Conservation (phyloP, 2,113 vertebrate species). For the Eupsittula cactorum region DNA sequence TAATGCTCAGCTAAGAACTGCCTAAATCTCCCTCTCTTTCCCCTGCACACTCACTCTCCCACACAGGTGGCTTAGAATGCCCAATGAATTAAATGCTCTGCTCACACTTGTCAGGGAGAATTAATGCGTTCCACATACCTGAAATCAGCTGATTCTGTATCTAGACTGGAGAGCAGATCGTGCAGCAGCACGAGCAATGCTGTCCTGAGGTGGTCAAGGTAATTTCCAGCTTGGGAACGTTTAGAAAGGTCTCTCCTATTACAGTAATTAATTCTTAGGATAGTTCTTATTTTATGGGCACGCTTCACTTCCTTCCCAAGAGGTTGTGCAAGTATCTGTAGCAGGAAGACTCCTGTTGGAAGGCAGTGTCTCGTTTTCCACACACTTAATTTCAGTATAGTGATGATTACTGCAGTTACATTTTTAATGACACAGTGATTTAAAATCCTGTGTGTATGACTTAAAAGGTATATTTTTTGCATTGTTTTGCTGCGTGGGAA, state of each 20-base stretch:
- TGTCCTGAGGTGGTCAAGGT: background rate
- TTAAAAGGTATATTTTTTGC: background rate
- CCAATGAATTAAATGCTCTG: constrained; percentile 49
- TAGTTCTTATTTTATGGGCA: background rate
- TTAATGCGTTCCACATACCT: constrained; percentile 19
- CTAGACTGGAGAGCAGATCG: background rate
- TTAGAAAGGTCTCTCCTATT: background rate
- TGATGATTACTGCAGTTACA: background rate
- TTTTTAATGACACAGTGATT: background rate
- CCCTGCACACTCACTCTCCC: background rate
- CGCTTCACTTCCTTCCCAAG: background rate
- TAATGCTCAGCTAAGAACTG: background rate
- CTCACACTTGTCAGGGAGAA: background rate
- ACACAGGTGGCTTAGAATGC: constrained; percentile 15
- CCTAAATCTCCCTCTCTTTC: background rate
- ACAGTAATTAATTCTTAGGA: background rate
- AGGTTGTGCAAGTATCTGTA: background rate
- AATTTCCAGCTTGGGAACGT: background rate
- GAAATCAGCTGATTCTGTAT: background rate
- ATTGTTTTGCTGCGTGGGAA: background rate
- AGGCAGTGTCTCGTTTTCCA: background rate
- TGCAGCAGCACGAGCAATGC: background rate
- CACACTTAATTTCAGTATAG: background rate
- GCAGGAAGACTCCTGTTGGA: background rate
- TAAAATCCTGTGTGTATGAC: background rate